phyloP scores from a whole-genome alignment of 2,113 vertebrate genomes.

The Pteronura brasiliensis region DNA sequence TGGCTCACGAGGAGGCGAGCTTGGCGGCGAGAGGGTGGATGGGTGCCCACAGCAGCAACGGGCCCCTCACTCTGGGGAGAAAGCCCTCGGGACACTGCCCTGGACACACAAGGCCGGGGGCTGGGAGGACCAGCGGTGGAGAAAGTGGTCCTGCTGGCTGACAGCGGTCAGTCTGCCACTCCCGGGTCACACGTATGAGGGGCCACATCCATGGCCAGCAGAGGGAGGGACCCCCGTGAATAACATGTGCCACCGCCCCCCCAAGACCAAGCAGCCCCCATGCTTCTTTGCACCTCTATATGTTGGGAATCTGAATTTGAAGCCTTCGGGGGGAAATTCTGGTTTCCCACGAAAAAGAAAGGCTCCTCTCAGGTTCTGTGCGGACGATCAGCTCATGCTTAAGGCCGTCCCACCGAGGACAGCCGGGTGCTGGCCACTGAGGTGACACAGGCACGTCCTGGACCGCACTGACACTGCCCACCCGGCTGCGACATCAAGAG shows the following conservation, averaged over 20 bases:
- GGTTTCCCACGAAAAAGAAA: background rate
- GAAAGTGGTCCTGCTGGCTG: background rate
- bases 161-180: background rate
- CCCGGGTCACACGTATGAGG: too few relatives aligned
- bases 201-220: background rate
- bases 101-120: background rate
- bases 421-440: background rate
- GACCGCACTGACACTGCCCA: accelerated
- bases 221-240: background rate
- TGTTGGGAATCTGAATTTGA: background rate
- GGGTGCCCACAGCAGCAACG: background rate
- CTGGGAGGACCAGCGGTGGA: background rate
- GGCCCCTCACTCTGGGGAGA: background rate
- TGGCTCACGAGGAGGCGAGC: background rate
- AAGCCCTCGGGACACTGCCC: background rate
- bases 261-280: background rate
- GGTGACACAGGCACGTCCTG: accelerated
- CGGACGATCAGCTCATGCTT: background rate
- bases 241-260: background rate
- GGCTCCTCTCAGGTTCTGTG: background rate
- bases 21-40: background rate
- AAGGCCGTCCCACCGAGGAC: background rate
- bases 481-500: accelerated
- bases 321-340: background rate
- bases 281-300: background rate